Evolutionary conservation across 2,888 invertebrate genomes (phyloP).

Genomic region (Oscheius sp.): DNA sequence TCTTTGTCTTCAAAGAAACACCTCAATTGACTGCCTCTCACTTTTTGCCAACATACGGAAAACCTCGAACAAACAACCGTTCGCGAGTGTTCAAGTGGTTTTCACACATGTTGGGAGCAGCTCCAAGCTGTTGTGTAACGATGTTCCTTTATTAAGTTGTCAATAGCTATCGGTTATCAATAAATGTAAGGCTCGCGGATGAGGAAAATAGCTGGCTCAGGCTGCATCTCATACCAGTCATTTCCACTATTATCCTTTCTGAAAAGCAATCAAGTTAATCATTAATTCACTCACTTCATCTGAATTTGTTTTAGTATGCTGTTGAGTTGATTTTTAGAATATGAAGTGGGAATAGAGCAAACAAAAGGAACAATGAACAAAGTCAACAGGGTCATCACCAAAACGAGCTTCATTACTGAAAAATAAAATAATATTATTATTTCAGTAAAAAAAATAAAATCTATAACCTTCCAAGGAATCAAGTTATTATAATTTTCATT

Average conservation of each 20-base stretch:
- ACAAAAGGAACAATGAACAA: constrained; percentile 26
- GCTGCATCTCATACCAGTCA: background rate
- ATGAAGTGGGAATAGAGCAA: constrained; percentile 46
- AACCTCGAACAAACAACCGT: constrained; percentile 8
- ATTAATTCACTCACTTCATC: constrained; percentile 42
- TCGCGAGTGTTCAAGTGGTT: constrained; percentile 25
- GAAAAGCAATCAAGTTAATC: background rate
- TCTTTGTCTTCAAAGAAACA: constrained; percentile 7
- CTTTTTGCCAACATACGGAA: constrained; percentile 20
- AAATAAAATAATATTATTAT: constrained; percentile 15
- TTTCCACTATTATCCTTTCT: constrained; percentile 22
- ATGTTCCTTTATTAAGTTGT: constrained; percentile 15
- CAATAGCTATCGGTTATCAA: background rate
- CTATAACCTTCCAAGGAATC: too few relatives aligned
- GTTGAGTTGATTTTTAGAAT: constrained; percentile 41
- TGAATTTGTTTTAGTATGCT: constrained; percentile 52
- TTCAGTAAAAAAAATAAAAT: constrained; percentile 1
- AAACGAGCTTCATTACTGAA: constrained; percentile 40
- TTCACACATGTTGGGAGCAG: constrained; percentile 17
- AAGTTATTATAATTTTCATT: too few relatives aligned
- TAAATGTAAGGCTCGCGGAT: constrained; percentile 18
- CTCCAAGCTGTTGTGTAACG: too few relatives aligned
- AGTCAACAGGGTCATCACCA: constrained; percentile 34
- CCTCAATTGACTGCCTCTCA: background rate
- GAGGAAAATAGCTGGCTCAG: background rate